phyloP scores from a whole-genome alignment of 1,140 invertebrate genomes.

The Dreissena rostriformis region DNA sequence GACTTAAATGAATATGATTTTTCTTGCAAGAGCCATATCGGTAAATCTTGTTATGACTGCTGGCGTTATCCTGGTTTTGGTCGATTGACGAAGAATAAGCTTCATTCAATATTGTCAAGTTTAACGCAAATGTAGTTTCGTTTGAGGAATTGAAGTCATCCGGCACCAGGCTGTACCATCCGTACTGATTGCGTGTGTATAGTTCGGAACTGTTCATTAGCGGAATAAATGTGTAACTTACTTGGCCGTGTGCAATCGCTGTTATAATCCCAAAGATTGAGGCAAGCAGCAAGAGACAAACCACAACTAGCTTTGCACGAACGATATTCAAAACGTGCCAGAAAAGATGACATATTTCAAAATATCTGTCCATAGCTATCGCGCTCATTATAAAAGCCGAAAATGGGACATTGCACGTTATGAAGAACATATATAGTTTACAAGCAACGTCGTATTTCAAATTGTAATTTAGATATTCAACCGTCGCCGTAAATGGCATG shows the following conservation, averaged over 20 bases:
- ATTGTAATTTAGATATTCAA: conserved; percentile 67
- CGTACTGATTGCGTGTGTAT: too few relatives aligned
- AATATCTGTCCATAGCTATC: conserved; percentile 79
- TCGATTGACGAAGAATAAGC: too few relatives aligned
- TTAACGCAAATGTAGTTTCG: too few relatives aligned
- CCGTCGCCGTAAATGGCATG: conserved; percentile 75
- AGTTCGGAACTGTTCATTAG: too few relatives aligned
- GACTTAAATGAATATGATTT: conserved; percentile 58
- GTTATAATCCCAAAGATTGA: conserved; percentile 74
- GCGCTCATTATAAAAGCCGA: conserved; percentile 80
- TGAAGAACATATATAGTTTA: conserved; percentile 78
- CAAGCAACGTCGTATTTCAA: conserved; percentile 75
- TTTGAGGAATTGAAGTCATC: too few relatives aligned
- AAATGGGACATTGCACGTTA: conserved; percentile 77
- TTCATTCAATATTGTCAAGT: too few relatives aligned
- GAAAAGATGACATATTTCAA: conserved; percentile 80
- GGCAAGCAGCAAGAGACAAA: conserved; percentile 67
- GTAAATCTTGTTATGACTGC: too few relatives aligned
- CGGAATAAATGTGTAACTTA: too few relatives aligned
- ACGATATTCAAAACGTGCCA: conserved; percentile 71
- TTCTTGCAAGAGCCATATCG: conserved; percentile 54
- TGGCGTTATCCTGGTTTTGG: not conserved
- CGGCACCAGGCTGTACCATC: too few relatives aligned
- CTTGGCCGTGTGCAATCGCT: conserved; percentile 63
- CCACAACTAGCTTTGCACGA: conserved; percentile 72